phyloP scores from a whole-genome alignment of 2,797 vertebrate species.

The Poeciliopsis gracilis region DNA sequence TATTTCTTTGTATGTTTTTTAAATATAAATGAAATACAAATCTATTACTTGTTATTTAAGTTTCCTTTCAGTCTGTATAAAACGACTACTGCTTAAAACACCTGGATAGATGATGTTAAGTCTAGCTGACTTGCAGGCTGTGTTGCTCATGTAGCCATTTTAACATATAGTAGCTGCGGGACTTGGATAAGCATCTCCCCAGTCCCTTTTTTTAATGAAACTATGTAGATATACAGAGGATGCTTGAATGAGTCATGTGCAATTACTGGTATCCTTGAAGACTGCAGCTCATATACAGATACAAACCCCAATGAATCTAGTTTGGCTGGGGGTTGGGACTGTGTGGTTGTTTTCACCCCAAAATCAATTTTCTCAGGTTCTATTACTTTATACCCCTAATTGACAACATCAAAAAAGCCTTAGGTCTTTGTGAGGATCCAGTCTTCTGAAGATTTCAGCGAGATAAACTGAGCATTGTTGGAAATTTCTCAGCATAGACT shows the following conservation, averaged over 20 bases:
- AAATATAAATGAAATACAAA: background rate
- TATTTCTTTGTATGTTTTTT: background rate
- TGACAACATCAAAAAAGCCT: constrained; percentile 47
- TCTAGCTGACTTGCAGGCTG: too few species aligned
- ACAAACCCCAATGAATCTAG: background rate
- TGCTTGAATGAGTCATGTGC: constrained; percentile 16
- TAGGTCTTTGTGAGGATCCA: constrained; percentile 50
- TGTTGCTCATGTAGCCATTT: constrained; percentile 5
- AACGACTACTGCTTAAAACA: background rate
- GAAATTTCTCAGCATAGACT: constrained; percentile 65
- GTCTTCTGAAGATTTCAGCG: constrained; percentile 51
- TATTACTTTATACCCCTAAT: constrained; percentile 63
- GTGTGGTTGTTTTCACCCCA: constrained; percentile 58
- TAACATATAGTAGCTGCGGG: constrained; percentile 2
- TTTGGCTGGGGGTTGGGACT: background rate
- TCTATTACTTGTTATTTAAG: background rate
- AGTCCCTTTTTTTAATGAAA: constrained; percentile 3
- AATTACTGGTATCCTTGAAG: constrained; percentile 24
- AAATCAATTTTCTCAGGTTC: constrained; percentile 59
- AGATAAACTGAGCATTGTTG: constrained; percentile 54
- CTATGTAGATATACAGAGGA: constrained; percentile 11
- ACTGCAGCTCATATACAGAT: constrained; percentile 9
- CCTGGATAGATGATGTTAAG: background rate
- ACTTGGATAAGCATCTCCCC: background rate
- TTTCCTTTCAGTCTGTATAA: background rate